These are phyloP conservation scores for Onychomys arenicola DNA, from an alignment of 2,797 vertebrate genomes.

Conservation along the genomic window DNA sequence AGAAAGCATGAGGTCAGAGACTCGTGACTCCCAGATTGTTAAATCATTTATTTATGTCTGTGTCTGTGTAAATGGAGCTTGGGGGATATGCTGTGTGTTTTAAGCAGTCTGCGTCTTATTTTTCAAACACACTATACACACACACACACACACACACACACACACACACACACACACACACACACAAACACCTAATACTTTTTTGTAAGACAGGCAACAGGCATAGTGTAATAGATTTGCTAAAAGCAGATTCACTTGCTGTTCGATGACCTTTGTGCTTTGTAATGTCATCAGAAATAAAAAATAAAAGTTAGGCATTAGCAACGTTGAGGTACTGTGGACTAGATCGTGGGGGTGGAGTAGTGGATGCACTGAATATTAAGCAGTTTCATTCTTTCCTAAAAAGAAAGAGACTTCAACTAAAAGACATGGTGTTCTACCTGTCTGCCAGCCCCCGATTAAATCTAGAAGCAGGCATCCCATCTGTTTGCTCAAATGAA, in stretches of 20 bases:
- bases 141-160: not conserved
- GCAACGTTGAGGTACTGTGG: not conserved
- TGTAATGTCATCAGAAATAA: conserved; percentile 71
- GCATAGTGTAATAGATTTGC: conserved; percentile 58
- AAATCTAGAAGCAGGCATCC: conserved; percentile 91
- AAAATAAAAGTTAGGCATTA: conserved; percentile 55
- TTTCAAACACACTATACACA: not conserved
- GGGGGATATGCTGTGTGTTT: conserved; percentile 52
- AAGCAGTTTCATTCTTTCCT: conserved; percentile 87
- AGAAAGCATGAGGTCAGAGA: conserved; percentile 90
- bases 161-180: not conserved
- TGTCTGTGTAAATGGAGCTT: conserved; percentile 81
- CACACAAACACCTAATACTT: not conserved
- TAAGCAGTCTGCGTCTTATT: conserved; percentile 34
- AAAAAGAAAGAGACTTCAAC: conserved; percentile 90
- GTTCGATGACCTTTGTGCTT: conserved; percentile 70
- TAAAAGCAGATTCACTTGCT: conserved; percentile 50
- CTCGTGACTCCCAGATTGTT: conserved; percentile 91
- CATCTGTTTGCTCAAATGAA: conserved; percentile 92
- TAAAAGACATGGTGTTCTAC: conserved; percentile 88
- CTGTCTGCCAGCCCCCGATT: conserved; percentile 88
- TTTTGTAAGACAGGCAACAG: conserved; percentile 73
- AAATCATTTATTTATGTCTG: conserved; percentile 86
- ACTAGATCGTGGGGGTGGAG: not conserved
- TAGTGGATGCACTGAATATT: conserved; percentile 73